phyloP scores from a whole-genome alignment of 2,797 vertebrate species.

The Sebastes vulpes region DNA sequence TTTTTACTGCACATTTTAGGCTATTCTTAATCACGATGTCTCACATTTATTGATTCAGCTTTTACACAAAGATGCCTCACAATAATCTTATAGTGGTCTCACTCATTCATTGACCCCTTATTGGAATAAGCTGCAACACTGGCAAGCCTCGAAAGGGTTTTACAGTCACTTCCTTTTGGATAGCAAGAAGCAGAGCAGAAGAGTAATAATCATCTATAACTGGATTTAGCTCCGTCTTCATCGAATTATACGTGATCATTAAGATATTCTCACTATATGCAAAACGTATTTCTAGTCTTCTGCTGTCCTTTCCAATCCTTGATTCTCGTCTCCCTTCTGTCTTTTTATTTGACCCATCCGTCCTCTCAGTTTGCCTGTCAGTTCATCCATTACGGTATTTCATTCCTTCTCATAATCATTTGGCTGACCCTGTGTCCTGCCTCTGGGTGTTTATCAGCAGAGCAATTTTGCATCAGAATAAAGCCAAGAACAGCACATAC shows the following conservation, averaged over 20 bases:
- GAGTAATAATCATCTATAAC: background rate
- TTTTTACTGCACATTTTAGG: background rate
- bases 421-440: conserved; percentile 31
- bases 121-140: background rate
- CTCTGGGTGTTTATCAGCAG: conserved; percentile 56
- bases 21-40: background rate
- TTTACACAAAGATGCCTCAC: background rate
- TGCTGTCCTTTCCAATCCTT: background rate
- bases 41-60: background rate
- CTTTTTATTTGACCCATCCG: background rate
- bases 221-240: background rate
- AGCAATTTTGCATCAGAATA: conserved; percentile 66
- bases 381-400: background rate
- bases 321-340: background rate
- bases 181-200: background rate
- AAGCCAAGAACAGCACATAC: conserved; percentile 20
- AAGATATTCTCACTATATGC: background rate
- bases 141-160: background rate
- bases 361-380: conserved; percentile 13
- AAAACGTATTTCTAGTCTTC: background rate
- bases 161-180: background rate
- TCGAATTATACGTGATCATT: background rate
- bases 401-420: conserved; percentile 25
- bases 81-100: background rate
- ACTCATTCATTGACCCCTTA: background rate